These are phyloP conservation scores for Alviniconcha strummeri DNA, from an alignment of 2,888 invertebrate genomes.

Conservation along the genomic window DNA sequence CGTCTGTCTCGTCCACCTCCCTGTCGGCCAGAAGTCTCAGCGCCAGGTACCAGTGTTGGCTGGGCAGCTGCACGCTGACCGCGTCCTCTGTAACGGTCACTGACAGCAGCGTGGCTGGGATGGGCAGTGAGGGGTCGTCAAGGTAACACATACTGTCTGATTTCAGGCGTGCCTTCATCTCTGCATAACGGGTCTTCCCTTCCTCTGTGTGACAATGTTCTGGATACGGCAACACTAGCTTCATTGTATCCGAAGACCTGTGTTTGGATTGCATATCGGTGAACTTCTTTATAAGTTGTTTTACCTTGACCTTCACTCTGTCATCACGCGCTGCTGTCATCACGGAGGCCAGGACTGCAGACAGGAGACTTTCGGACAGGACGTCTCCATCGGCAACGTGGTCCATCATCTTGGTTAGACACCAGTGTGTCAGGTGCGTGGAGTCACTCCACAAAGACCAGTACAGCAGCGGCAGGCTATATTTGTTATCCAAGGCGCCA, in stretches of 20 bases:
- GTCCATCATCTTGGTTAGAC: neutral
- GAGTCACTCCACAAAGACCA: constrained; percentile 18
- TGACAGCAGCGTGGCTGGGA: neutral
- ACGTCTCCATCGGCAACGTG: no score
- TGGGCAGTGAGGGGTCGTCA: neutral
- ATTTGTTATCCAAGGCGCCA: no score
- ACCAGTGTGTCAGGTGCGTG: constrained; percentile 11
- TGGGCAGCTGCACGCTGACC: neutral
- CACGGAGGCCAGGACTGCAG: neutral
- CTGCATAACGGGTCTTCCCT: neutral
- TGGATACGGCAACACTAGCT: neutral
- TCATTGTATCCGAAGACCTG: neutral
- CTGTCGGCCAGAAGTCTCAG: constrained; percentile 3
- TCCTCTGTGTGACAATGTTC: neutral
- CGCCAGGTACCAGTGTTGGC: constrained; percentile 3
- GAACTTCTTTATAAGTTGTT: no score
- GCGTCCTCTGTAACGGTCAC: neutral
- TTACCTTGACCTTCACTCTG: no score
- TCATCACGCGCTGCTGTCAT: neutral
- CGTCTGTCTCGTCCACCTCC: neutral
- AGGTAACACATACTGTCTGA: neutral
- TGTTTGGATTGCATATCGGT: no score
- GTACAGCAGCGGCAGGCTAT: no score
- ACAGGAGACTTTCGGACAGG: neutral
- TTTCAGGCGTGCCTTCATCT: neutral